Percentiles rank a stretch among this genome's conserved stretches.
These are phyloP conservation scores for Ylistrum balloti DNA, from an alignment of 1,140 invertebrate species.

Conservation along the genomic window DNA sequence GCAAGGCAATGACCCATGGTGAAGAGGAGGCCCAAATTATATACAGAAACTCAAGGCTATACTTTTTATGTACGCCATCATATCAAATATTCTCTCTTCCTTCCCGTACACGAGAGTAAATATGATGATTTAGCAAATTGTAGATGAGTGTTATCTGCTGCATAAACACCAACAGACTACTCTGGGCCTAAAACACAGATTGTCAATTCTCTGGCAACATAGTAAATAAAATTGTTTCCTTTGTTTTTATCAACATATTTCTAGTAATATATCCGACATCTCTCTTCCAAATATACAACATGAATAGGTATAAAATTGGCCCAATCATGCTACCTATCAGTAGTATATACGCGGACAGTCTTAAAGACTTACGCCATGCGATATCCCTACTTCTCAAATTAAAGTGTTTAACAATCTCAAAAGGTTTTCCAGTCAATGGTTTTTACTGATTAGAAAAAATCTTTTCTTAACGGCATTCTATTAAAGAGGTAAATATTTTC, in stretches of 20 bases:
- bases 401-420: neutral
- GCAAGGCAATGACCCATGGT: neutral
- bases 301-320: neutral
- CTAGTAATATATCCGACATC: neutral
- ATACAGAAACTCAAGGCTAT: neutral
- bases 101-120: neutral
- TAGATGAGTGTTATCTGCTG: neutral
- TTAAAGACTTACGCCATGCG: neutral
- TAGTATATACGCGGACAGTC: neutral
- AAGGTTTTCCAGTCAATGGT: neutral
- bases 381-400: conserved; percentile 29
- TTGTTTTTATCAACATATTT: conserved; percentile 24
- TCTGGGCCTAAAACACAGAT: too few species aligned
- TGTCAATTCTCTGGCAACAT: too few species aligned
- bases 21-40: conserved; percentile 1
- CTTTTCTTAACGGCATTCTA: conserved; percentile 39
- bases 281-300: neutral
- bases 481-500: conserved; percentile 22
- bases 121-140: conserved; percentile 7
- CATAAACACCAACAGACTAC: too few species aligned
- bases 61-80: conserved; percentile 3
- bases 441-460: conserved; percentile 40
- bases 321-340: neutral
- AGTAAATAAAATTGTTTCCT: neutral
- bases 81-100: conserved; percentile 16